phyloP scores from a whole-genome alignment of 2,888 invertebrate species.

The Nomada ferruginata region DNA sequence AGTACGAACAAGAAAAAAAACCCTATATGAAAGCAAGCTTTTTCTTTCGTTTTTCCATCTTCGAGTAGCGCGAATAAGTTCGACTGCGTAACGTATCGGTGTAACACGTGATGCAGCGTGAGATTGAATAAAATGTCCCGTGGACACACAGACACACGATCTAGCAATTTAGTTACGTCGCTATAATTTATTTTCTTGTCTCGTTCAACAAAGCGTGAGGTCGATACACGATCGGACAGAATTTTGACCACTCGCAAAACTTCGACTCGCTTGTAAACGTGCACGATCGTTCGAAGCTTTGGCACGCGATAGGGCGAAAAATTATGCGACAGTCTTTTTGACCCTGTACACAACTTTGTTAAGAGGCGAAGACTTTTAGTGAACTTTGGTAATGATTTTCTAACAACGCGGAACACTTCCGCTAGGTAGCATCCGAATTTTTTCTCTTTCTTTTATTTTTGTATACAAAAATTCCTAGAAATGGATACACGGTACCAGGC shows the following conservation, averaged over 20 bases:
- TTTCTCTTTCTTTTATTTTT: too few relatives aligned
- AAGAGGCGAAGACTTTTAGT: background rate
- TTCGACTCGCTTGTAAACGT: too few relatives aligned
- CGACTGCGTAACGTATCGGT: conserved; percentile 67
- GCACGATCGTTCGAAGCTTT: too few relatives aligned
- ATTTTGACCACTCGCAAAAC: background rate
- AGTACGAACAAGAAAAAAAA: background rate
- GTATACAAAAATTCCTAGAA: background rate
- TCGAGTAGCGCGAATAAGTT: conserved; percentile 58
- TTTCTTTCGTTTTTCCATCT: conserved; percentile 55
- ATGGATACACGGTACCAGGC: background rate
- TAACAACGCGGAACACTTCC: background rate
- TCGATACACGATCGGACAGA: too few relatives aligned
- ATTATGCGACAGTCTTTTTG: too few relatives aligned
- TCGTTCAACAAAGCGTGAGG: too few relatives aligned
- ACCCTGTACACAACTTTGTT: too few relatives aligned
- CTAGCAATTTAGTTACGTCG: conserved; percentile 15
- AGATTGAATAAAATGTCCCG: background rate
- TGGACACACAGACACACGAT: background rate
- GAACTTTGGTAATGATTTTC: background rate
- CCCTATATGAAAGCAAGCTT: conserved; percentile 47
- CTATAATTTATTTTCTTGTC: background rate
- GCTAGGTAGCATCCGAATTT: background rate
- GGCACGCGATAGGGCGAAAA: too few relatives aligned
- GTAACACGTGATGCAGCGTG: conserved; percentile 41